Percentiles rank a stretch among this genome's conserved stretches.
phyloP scores from a whole-genome alignment of 64 coral and sea anemone species.

The Stylophora pistillata region DNA sequence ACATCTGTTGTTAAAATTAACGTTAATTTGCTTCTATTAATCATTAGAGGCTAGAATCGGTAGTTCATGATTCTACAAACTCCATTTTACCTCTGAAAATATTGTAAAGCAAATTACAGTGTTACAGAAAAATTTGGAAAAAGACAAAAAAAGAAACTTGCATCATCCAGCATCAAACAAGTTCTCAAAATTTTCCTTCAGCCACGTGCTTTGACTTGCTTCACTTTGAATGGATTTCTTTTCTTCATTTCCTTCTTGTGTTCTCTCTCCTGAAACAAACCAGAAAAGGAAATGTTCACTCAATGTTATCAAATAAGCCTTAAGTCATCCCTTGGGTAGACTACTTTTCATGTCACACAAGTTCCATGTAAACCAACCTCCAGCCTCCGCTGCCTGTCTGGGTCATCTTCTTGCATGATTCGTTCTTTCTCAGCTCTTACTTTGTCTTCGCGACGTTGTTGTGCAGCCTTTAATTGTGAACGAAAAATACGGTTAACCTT shows the following conservation, averaged over 20 bases:
- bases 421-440: conserved; percentile 88
- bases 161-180: not conserved
- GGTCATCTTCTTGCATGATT: conserved; percentile 98
- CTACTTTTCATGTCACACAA: not conserved
- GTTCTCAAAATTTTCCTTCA: conserved; percentile 8
- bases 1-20: no score
- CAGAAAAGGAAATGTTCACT: no score
- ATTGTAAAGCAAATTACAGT: no score
- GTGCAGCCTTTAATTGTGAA: conserved; percentile 70
- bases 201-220: conserved; percentile 95
- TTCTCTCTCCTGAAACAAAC: conserved; percentile 63
- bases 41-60: no score
- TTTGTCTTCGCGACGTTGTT: conserved; percentile 95
- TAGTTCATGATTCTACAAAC: no score
- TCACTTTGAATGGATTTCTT: conserved; percentile 89
- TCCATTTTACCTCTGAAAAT: no score
- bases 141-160: not conserved
- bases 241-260: conserved; percentile 91
- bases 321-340: not conserved
- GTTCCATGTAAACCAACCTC: conserved; percentile 50
- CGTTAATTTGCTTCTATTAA: no score
- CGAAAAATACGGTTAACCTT: not conserved
- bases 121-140: no score
- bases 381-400: conserved; percentile 86
- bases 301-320: not conserved